Evolutionary conservation across 2,797 vertebrate genomes (phyloP), one percentile per base, ranked within the genome.

Genomic region (Cephalopachus bancanus): DNA sequence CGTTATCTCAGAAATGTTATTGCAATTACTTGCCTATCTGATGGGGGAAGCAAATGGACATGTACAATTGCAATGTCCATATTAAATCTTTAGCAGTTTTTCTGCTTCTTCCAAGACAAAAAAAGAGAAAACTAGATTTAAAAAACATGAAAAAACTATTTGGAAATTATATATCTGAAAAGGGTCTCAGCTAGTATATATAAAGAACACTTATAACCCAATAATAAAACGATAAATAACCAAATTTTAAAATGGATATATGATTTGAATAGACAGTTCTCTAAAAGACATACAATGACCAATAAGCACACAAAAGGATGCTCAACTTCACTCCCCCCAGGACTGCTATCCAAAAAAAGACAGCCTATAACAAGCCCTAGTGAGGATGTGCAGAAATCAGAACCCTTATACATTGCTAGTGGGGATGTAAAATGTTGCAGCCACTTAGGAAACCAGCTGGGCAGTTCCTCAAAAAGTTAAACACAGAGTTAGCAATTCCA

Each of bases 101-200:
- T 89, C 17, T 85, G n/a, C 65, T 85, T 75, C 60, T 71, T 49
- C 12, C 53, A 76, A 75, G n/a, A 81, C n/a, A 44, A 53, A 85
- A 74, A 15, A 62, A 79, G 51, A 94, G 44, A 59, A 72, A 92
- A 88, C 59, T 57, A 26, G 30, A 74, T 28, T 44, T 15, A 75
- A 96, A 75, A 49, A 4, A n/a, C 28, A 28, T 78, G 87, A 89
- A 59, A 65, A 96, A 84, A 80, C 62, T 85, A 75, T 49, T 28
- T 84, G 16, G 24, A 71, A 75, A 51, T 86, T n/a, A 74, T 79
- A 24, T 76, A 22, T 84, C 62, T 65, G 19, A 55, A 57, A 76
- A 80, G n/a, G 6, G 12, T 55, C 51, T 10, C 60, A 91, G 44
- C 59, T 80, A 55, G 60, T 86, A 67, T 74, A 72, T 14, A 75